Base-by-base conservation (phyloP, 2,797 vertebrate genomes). In the Vireo griseus region DNA sequence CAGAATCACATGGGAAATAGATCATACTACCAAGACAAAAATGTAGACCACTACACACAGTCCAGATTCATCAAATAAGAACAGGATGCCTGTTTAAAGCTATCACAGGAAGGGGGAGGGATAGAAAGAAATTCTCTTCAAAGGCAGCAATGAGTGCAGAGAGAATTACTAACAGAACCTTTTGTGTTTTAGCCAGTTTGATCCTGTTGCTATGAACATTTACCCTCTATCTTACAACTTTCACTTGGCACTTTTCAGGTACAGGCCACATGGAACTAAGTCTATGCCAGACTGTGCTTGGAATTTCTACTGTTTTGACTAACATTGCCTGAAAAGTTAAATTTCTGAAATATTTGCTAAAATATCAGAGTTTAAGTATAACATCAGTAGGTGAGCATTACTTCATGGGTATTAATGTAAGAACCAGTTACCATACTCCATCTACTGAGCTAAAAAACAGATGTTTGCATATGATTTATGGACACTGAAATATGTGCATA, bases 391-490 rank as follows among this genome's bases (percentile, higher is more conserved):
- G 83, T 92, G 92, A 94, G 52, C 63, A 88, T 94, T 97, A 94
- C 67, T 97, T 97, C 73, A 82, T 66, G 42, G 76, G 76, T 61
- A 80, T 78, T 96, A 91, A 97, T 93, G 81, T 77, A 80, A 94
- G 96, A 97, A 97, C 67, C 96, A 97, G 91, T 97, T 97, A 93
- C 88, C 65, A 77, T 90, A 85, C 81, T 85, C 66, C 66, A 40
- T 82, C 79, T 88, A 94, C 72, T 96, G 97, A 98, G 95, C 91
- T 97, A 97, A 94, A 94, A 93, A 97, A 94, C 97, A 98, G 97
- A 97, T 98, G 97, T 71, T 96, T 86, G 19, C 55, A 48, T 90
- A 84, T 81, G 85, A 97, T 94, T 97, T 97, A 95, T 92, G 86
- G 87, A 94, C 81, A 94, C 58, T 68, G 63, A 95, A 97, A 95